Percentiles rank a stretch among this genome's conserved stretches.
phyloP scores from a whole-genome alignment of 2,113 vertebrate genomes.

The Petroica traversi region DNA sequence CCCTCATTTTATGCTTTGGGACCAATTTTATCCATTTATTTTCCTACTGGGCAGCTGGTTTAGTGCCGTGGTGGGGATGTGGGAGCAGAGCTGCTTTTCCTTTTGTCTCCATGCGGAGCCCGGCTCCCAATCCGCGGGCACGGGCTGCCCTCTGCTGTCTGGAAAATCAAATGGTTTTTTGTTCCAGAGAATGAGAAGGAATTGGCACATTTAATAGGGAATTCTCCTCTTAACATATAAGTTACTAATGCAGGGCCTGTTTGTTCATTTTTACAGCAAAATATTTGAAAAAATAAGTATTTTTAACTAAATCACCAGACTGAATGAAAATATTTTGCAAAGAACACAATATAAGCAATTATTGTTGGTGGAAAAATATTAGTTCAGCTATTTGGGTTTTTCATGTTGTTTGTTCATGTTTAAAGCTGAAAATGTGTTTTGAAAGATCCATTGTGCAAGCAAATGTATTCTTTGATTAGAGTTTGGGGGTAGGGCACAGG shows the following conservation, averaged over 20 bases:
- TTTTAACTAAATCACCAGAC: background rate
- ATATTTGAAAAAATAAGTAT: background rate
- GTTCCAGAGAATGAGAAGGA: background rate
- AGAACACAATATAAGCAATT: background rate
- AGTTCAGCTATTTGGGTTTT: background rate
- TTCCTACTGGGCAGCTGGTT: background rate
- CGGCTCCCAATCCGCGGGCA: fast-evolving
- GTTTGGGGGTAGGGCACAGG: background rate
- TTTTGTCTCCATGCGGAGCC: background rate
- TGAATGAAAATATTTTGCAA: background rate
- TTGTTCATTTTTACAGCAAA: background rate
- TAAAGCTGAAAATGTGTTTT: background rate
- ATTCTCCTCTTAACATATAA: background rate
- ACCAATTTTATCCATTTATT: background rate
- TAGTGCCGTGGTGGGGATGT: fast-evolving
- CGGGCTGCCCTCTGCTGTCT: constrained; percentile 44
- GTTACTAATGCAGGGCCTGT: background rate
- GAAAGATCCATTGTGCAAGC: background rate
- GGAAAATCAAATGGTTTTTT: background rate
- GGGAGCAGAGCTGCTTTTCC: background rate
- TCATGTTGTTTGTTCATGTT: background rate
- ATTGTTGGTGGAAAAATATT: background rate
- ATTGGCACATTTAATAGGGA: background rate
- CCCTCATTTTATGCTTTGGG: background rate
- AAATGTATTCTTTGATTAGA: background rate